Evolutionary conservation across 1,140 invertebrate genomes (phyloP).

Genomic region (Panulirus ornatus): DNA sequence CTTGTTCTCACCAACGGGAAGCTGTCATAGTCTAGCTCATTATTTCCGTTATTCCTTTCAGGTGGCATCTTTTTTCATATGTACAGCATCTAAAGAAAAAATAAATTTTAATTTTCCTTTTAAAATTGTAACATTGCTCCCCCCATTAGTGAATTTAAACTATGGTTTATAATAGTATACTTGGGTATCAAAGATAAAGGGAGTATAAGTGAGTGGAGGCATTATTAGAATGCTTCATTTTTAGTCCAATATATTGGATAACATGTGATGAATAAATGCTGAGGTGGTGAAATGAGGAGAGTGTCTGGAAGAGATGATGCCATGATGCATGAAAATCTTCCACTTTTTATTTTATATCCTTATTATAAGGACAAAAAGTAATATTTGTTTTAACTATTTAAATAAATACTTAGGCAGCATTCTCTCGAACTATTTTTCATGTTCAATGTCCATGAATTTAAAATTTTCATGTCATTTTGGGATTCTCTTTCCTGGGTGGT

Average conservation of each 20-base stretch:
- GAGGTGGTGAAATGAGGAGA: constrained; percentile 25
- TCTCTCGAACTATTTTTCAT: constrained; percentile 26
- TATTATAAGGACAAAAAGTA: constrained; percentile 29
- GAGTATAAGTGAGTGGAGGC: constrained; percentile 1
- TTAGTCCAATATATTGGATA: neutral
- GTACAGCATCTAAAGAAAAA: constrained; percentile 4
- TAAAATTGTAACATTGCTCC: neutral
- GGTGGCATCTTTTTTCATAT: neutral
- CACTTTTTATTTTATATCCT: constrained; percentile 48
- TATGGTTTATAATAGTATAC: neutral
- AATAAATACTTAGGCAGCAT: constrained; percentile 60
- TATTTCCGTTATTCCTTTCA: neutral
- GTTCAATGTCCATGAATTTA: constrained; percentile 52
- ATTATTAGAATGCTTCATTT: neutral
- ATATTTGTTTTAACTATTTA: constrained; percentile 63
- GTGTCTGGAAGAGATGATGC: constrained; percentile 45
- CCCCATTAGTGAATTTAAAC: constrained; percentile 1
- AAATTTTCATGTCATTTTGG: constrained; percentile 43
- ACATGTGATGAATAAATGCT: constrained; percentile 35
- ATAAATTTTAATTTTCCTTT: neutral
- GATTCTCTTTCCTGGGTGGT: constrained; percentile 61
- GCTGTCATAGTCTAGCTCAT: constrained; percentile 60
- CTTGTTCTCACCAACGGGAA: constrained; percentile 74
- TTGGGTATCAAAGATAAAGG: neutral
- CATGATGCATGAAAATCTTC: constrained; percentile 56